Evolutionary conservation across 1,140 invertebrate genomes (phyloP).

Genomic region (Cydia strobilella): DNA sequence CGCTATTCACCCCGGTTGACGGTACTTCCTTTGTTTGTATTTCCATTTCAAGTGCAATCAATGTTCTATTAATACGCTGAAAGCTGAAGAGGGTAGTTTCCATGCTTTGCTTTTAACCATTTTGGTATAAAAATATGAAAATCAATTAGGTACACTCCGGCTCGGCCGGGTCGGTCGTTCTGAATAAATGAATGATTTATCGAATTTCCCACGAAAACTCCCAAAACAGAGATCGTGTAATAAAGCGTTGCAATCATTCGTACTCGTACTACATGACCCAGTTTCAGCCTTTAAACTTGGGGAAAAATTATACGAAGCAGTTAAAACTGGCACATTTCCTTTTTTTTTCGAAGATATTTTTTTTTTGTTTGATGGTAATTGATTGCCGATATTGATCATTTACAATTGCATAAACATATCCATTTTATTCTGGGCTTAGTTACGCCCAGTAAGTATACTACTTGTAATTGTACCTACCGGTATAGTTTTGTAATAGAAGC

Average conservation of each 20-base stretch:
- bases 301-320: slow-evolving; percentile 5
- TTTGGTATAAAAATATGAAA: slow-evolving; percentile 26
- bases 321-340: slow-evolving; percentile 2
- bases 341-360: background rate
- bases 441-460: too few species aligned
- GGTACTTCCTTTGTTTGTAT: too few species aligned
- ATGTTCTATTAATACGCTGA: too few species aligned
- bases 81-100: background rate
- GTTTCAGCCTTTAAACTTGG: slow-evolving; percentile 11
- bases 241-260: slow-evolving; percentile 25
- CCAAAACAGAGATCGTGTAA: slow-evolving; percentile 17
- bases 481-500: too few species aligned
- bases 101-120: background rate
- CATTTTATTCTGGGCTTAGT: too few species aligned
- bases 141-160: slow-evolving; percentile 5
- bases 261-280: background rate
- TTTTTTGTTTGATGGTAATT: background rate
- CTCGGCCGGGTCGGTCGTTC: background rate
- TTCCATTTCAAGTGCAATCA: too few species aligned
- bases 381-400: background rate
- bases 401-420: background rate
- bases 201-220: slow-evolving; percentile 19
- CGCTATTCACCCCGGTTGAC: too few species aligned
- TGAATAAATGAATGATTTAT: slow-evolving; percentile 15
- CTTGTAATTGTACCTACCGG: too few species aligned